These are phyloP conservation scores for Leptopilina clavipes DNA, from an alignment of 1,140 invertebrate genomes.

Conservation along the genomic window DNA sequence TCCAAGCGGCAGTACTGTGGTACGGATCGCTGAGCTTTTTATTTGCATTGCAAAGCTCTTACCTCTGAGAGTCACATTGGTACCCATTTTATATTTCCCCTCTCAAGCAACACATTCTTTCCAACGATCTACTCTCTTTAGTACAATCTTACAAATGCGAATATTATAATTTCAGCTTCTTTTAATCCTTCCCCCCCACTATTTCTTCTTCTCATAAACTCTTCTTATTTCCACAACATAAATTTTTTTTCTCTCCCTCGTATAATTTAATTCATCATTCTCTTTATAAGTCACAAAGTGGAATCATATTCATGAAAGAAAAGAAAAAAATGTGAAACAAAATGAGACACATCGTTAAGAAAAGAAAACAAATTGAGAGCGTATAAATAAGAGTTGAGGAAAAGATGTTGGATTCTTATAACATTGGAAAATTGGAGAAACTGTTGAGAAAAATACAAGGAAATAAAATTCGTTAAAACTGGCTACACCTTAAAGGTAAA, in stretches of 20 bases:
- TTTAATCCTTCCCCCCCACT: slow-evolving; percentile 35
- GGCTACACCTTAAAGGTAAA: background rate
- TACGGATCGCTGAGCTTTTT: slow-evolving; percentile 50
- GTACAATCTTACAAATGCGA: background rate
- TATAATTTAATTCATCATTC: no score
- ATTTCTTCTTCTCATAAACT: slow-evolving; percentile 18
- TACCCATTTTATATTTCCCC: slow-evolving; percentile 11
- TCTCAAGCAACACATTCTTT: slow-evolving; percentile 17
- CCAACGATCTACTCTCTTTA: slow-evolving; percentile 10
- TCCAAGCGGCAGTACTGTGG: slow-evolving; percentile 42
- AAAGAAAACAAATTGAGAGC: background rate
- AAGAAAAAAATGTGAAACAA: no score
- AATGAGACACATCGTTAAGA: background rate
- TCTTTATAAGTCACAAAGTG: no score
- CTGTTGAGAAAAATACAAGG: background rate
- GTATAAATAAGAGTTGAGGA: background rate
- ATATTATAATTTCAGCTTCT: background rate
- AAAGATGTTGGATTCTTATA: no score
- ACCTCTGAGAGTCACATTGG: slow-evolving; percentile 29
- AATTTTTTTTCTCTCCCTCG: no score
- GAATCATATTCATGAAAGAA: no score
- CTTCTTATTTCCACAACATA: no score
- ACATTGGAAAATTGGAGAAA: background rate
- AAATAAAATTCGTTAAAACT: slow-evolving; percentile 22
- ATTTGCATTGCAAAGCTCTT: slow-evolving; percentile 43